A percentile compares a stretch with the other conserved stretches of the same genome.
Conservation (phyloP, 2,888 invertebrate genomes). For the Dexiosoma caninum region DNA sequence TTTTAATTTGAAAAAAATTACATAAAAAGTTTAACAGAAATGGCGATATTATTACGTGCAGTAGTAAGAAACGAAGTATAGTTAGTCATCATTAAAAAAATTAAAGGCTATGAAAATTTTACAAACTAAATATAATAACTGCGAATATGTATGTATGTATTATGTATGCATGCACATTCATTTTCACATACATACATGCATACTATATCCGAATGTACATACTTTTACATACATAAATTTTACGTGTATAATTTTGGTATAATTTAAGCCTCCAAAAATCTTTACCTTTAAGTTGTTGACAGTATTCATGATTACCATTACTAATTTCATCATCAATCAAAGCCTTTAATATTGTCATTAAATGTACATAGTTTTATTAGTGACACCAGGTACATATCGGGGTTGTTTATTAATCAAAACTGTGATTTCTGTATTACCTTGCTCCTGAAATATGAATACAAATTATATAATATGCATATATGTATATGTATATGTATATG, state of each 20-base stretch:
- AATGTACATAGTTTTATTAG: slow-evolving; percentile 76
- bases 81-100: slow-evolving; percentile 51
- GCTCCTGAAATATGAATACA: slow-evolving; percentile 66
- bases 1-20: slow-evolving; percentile 10
- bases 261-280: not conserved
- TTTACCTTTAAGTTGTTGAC: slow-evolving; percentile 52
- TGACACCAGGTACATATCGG: slow-evolving; percentile 76
- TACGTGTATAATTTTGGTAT: not conserved
- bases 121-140: not conserved
- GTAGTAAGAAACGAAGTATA: slow-evolving; percentile 61
- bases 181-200: not conserved
- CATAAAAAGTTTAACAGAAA: slow-evolving; percentile 57
- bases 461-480: no score
- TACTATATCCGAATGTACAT: not conserved
- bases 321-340: slow-evolving; percentile 76
- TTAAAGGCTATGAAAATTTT: slow-evolving; percentile 7
- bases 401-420: slow-evolving; percentile 75
- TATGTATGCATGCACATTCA: not conserved
- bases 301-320: slow-evolving; percentile 68
- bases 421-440: slow-evolving; percentile 75
- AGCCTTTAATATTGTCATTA: slow-evolving; percentile 77
- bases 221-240: not conserved
- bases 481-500: no score
- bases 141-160: not conserved
- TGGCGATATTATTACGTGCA: slow-evolving; percentile 61